phyloP scores from a whole-genome alignment of 2,113 vertebrate species.

The Lophochroa leadbeateri region DNA sequence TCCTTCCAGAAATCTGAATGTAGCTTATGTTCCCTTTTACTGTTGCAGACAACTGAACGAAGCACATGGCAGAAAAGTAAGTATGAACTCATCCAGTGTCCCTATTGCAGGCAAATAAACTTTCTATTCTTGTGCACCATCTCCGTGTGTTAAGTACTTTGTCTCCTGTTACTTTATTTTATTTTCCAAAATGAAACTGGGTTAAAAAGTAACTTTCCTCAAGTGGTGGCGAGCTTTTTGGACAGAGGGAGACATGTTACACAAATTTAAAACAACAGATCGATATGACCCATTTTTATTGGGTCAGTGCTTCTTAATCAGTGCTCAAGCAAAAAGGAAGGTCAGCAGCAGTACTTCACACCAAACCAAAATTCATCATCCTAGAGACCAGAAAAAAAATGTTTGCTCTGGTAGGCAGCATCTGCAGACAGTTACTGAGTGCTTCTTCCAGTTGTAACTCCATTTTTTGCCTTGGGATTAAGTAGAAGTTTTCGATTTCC shows the following conservation, averaged over 20 bases:
- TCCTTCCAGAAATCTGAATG: neutral
- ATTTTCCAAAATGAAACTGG: neutral
- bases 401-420: neutral
- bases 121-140: neutral
- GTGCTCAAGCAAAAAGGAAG: neutral
- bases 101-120: neutral
- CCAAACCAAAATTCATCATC: neutral
- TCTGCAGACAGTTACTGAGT: neutral
- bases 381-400: neutral
- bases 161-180: neutral
- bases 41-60: neutral
- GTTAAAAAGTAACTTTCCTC: constrained; percentile 36
- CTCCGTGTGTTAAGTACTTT: neutral
- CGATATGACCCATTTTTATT: constrained; percentile 27
- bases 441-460: neutral
- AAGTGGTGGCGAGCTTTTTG: neutral
- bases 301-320: constrained; percentile 23
- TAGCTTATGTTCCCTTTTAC: neutral
- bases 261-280: constrained; percentile 47
- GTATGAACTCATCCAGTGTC: neutral
- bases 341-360: neutral
- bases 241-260: neutral
- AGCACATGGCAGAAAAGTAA: neutral
- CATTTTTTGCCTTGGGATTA: neutral
- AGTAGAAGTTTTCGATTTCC: neutral